Percentiles rank a stretch among this genome's conserved stretches.
phyloP scores from a whole-genome alignment of 2,797 vertebrate species.

The Fistularia tabacaria region DNA sequence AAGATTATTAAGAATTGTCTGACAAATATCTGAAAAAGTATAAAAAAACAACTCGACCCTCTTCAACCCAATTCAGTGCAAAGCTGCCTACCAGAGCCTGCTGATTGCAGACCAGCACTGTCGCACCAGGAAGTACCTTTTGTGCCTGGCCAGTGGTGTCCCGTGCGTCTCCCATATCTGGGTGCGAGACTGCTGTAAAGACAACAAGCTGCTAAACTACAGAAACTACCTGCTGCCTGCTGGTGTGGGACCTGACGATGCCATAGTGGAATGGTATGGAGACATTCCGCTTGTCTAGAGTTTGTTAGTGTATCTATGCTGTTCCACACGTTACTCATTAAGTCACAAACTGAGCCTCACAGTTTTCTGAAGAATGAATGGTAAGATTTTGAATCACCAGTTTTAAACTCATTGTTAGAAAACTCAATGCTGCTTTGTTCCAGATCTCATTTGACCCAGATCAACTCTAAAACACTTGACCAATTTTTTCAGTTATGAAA shows the following conservation, averaged over 20 bases:
- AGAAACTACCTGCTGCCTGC: conserved; percentile 93
- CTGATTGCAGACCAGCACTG: conserved; percentile 95
- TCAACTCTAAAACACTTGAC: too few relatives aligned
- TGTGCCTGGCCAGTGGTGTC: conserved; percentile 92
- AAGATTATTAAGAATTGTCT: too few relatives aligned
- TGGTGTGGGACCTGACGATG: conserved; percentile 84
- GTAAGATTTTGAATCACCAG: too few relatives aligned
- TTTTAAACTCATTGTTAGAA: too few relatives aligned
- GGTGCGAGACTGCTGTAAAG: conserved; percentile 95
- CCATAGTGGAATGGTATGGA: conserved; percentile 87
- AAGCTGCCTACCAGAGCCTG: conserved; percentile 90
- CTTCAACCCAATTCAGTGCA: conserved; percentile 74
- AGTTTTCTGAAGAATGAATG: too few relatives aligned
- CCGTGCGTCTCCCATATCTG: conserved; percentile 94
- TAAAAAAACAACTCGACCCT: too few relatives aligned
- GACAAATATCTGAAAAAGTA: too few relatives aligned
- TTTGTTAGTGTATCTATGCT: too few relatives aligned
- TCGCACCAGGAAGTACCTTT: conserved; percentile 88
- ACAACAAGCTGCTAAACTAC: conserved; percentile 93
- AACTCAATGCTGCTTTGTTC: too few relatives aligned
- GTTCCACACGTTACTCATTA: neutral
- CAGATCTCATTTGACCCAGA: too few relatives aligned
- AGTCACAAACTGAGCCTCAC: too few relatives aligned
- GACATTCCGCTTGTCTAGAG: neutral
- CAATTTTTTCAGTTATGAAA: too few relatives aligned